Conservation (phyloP, 1,140 invertebrate genomes). For the Apis mellifera region Amel_HAv3.1 CM009933.2:5950501-5951000, state of each 20-base stretch:
- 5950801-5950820: slow-evolving; percentile 12
- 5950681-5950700: no score
- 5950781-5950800: not conserved
- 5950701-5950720: not conserved
- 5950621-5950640: no score
- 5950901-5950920: not conserved
- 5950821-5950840: not conserved
- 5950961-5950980: slow-evolving; percentile 57
- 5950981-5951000: not conserved
- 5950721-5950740: not conserved
- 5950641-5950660: no score
- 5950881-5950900: not conserved
- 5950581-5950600: no score
- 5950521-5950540: no score
- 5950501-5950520: no score
- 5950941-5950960: slow-evolving; percentile 62
- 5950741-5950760: not conserved
- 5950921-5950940: slow-evolving; percentile 2
- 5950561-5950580: no score
- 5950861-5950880: not conserved
- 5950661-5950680: no score
- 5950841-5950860: not conserved
- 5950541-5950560: no score
- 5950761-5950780: slow-evolving; percentile 16
- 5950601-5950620: no score